phyloP scores from a whole-genome alignment of 2,113 vertebrate species.

The Cyprinodon variegatus region DNA sequence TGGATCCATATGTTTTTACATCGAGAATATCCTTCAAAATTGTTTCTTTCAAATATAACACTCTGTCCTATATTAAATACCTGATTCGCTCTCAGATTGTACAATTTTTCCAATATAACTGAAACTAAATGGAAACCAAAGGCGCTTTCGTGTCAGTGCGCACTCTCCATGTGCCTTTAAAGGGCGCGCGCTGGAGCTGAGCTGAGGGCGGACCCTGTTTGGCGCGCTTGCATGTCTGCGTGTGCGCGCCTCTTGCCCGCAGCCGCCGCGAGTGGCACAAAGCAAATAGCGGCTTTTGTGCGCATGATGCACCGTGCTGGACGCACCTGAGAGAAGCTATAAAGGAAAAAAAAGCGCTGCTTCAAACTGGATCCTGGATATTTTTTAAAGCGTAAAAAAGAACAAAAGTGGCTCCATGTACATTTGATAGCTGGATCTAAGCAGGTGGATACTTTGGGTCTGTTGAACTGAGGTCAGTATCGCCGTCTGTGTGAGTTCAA shows the following conservation, averaged over 20 bases:
- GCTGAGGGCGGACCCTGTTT: constrained; percentile 60
- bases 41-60: neutral
- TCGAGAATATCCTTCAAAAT: neutral
- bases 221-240: constrained; percentile 37
- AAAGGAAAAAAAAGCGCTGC: constrained; percentile 22
- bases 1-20: neutral
- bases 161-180: constrained; percentile 67
- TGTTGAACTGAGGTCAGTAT: constrained; percentile 76
- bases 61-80: neutral
- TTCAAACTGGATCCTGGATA: constrained; percentile 56
- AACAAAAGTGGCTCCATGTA: constrained; percentile 44
- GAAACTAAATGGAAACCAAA: neutral
- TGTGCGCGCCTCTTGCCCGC: constrained; percentile 54
- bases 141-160: neutral
- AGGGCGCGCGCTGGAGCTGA: constrained; percentile 70
- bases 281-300: constrained; percentile 59
- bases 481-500: constrained; percentile 35
- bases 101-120: neutral
- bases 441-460: constrained; percentile 61
- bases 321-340: constrained; percentile 65
- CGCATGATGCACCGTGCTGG: constrained; percentile 63
- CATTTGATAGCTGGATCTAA: constrained; percentile 71
- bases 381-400: neutral
- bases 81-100: no score
- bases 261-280: constrained; percentile 52